Evolutionary conservation across 2,113 vertebrate genomes (phyloP), one percentile per base, ranked within the genome.

Genomic region (Lasiurus borealis): DNA sequence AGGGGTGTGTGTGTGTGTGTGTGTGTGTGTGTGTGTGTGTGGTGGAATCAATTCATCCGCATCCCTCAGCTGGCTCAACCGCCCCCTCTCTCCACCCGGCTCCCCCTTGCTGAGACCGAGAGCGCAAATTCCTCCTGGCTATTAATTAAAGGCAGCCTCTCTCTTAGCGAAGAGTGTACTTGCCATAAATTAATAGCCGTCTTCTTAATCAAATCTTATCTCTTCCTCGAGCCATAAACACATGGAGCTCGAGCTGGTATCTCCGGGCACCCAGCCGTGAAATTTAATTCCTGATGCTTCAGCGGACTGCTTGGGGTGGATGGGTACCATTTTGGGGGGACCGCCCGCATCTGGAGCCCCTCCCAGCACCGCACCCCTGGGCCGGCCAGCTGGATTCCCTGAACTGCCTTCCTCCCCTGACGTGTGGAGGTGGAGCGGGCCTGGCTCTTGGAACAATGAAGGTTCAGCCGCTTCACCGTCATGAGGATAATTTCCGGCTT

Each of bases 171-270:
- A 66, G 94, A 94, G 98, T 90, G 91, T 97, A 98, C 98, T 98
- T 91, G 98, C 98, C 97, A 97, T 98, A 98, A 98, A 99, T 98
- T 98, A 98, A 99, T 98, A 98, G 98, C 94, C 5, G 97, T 96
- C 98, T 97, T 96, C 98, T 98, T 98, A 98, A 98, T 98, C 98
- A 98, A 98, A 98, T 98, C 98, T 98, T 97, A 98, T 98, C 98
- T 98, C 97, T 97, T 98, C 97, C 97, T 84, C 27, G 0, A 97
- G 97, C 88, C 34, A 97, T 95, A 81, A 64, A 98, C 84, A 62
- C 52, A n/a, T 19, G 18, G 97, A 91, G 96, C 93, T 46, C 21
- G 88, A 97, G 71, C 97, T 95, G 97, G 96, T 96, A 96, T 98
- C 96, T 98, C 97, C 80, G 94, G 16, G 98, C 50, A 48, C 93